Conservation (phyloP, 2,113 vertebrate genomes). For the Periophthalmodon schlosseri region DNA sequence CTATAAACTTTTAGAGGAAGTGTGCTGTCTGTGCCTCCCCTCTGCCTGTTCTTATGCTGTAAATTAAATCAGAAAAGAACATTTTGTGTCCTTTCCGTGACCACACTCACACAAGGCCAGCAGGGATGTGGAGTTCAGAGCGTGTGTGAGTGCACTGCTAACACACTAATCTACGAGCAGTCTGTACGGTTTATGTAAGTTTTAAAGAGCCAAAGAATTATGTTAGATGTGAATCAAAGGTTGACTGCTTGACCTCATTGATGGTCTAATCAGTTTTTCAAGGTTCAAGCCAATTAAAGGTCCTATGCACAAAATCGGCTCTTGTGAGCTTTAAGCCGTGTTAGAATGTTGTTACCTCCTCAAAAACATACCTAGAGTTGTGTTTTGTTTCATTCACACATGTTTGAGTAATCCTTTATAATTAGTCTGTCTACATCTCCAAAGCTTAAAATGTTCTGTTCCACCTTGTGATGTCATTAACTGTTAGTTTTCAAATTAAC, state of each 20-base stretch:
- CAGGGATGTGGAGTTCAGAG: neutral
- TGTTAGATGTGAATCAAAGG: neutral
- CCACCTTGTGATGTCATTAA: no score
- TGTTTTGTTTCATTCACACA: no score
- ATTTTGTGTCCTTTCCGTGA: slow-evolving; percentile 10
- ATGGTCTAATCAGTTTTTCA: neutral
- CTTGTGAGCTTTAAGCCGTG: no score
- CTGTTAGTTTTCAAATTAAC: no score
- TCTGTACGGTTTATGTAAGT: neutral
- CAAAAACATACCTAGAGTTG: no score
- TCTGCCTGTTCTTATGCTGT: slow-evolving; percentile 2
- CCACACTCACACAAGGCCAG: neutral
- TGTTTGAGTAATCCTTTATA: no score
- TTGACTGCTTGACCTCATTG: neutral
- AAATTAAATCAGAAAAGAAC: slow-evolving; percentile 11
- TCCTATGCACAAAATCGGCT: no score
- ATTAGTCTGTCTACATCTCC: no score
- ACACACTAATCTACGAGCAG: neutral
- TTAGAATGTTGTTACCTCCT: no score
- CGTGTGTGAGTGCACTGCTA: neutral
- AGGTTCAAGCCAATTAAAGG: neutral
- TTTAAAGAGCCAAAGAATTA: neutral
- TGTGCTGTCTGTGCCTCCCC: neutral
- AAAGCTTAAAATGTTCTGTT: no score
- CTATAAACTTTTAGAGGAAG: neutral